These are phyloP conservation scores for Apis laboriosa DNA, from an alignment of 1,140 invertebrate genomes.

Conservation along the genomic window DNA sequence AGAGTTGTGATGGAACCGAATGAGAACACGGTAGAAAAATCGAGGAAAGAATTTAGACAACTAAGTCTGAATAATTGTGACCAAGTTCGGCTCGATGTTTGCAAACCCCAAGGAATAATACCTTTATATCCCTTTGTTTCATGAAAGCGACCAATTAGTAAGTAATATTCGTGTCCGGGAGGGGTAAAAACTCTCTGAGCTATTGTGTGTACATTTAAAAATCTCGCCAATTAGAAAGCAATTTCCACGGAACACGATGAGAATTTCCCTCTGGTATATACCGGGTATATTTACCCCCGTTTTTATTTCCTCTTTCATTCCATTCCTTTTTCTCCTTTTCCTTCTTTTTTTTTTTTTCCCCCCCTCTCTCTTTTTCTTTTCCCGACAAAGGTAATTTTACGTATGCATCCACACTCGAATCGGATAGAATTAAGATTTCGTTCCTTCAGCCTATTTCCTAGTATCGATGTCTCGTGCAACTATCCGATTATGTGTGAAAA, in stretches of 20 bases:
- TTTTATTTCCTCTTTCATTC: background rate
- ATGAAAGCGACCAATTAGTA: conserved; percentile 46
- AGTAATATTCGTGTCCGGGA: conserved; percentile 36
- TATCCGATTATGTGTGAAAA: no score
- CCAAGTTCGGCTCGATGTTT: background rate
- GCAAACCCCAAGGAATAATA: conserved; percentile 14
- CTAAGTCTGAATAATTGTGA: conserved; percentile 32
- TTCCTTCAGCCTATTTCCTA: background rate
- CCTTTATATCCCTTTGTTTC: conserved; percentile 40
- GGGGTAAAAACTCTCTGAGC: conserved; percentile 34
- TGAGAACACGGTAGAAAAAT: conserved; percentile 1
- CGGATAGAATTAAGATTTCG: background rate
- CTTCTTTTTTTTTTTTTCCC: no score
- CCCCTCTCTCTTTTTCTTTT: background rate
- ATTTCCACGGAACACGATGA: conserved; percentile 37
- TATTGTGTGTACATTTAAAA: conserved; percentile 50
- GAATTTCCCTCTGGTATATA: conserved; percentile 42
- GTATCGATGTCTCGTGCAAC: no score
- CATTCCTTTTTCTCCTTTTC: background rate
- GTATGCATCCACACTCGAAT: background rate
- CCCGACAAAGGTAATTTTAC: conserved; percentile 11
- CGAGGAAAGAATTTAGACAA: conserved; percentile 6
- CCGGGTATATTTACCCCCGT: conserved; percentile 27
- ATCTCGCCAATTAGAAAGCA: conserved; percentile 54
- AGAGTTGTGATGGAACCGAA: background rate